These are phyloP conservation scores for Clarias fuscus DNA, from an alignment of 2,797 vertebrate genomes.

Conservation along the genomic window DNA sequence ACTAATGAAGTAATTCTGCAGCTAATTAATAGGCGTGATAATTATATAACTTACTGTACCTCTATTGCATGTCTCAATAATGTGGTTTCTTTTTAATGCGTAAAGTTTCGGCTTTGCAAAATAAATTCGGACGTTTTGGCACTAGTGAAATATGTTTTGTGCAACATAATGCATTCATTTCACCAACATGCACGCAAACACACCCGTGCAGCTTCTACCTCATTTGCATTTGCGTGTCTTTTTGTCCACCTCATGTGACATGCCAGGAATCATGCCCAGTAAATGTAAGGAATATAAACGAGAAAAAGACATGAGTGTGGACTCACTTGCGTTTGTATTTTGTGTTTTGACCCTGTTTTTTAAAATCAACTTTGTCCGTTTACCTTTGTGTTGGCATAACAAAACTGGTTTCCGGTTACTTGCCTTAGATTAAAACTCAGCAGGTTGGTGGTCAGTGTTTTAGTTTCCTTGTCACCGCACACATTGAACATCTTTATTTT, in stretches of 20 bases:
- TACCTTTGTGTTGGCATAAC: background rate
- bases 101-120: background rate
- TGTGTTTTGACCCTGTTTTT: background rate
- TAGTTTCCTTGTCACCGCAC: background rate
- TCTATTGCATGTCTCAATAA: background rate
- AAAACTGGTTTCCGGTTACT: background rate
- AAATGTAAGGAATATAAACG: background rate
- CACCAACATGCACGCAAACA: background rate
- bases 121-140: background rate
- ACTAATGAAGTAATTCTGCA: background rate
- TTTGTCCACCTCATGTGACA: background rate
- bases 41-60: background rate
- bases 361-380: background rate
- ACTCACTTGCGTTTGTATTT: background rate
- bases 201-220: background rate
- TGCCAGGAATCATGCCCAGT: background rate
- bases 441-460: background rate
- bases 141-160: background rate
- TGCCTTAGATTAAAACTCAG: background rate
- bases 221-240: background rate
- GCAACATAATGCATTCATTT: background rate
- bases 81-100: background rate
- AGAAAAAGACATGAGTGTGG: too few species aligned
- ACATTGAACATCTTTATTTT: background rate
- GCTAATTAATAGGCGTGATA: background rate